Conservation (phyloP, 1,140 invertebrate genomes). For the Acromyrmex charruanus region DNA sequence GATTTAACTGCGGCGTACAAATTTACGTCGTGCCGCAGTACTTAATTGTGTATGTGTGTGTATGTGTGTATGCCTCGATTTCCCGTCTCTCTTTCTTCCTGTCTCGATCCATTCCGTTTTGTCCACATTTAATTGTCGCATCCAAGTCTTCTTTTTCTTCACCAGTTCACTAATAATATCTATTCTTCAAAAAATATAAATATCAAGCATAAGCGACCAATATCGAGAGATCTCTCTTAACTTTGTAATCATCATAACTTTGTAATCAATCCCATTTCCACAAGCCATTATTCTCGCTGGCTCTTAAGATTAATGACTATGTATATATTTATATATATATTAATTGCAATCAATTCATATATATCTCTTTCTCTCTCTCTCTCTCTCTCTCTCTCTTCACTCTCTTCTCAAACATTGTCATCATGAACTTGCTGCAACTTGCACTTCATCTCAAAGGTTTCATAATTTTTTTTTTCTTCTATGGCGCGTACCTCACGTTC, state of each 20-base stretch:
- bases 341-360: constrained; percentile 56
- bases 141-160: constrained; percentile 48
- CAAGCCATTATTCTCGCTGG: constrained; percentile 63
- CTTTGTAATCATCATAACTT: constrained; percentile 28
- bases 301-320: constrained; percentile 85
- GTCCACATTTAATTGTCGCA: constrained; percentile 23
- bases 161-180: constrained; percentile 77
- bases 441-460: constrained; percentile 45
- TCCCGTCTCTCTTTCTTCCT: constrained; percentile 64
- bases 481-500: constrained; percentile 76
- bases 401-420: constrained; percentile 59
- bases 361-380: constrained; percentile 51
- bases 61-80: constrained; percentile 57
- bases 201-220: constrained; percentile 83
- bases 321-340: constrained; percentile 48
- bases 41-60: constrained; percentile 48
- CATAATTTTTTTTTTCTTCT: constrained; percentile 32
- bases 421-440: constrained; percentile 27
- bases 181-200: constrained; percentile 84
- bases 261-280: constrained; percentile 67
- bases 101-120: constrained; percentile 60
- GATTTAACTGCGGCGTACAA: constrained; percentile 67
- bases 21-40: constrained; percentile 62
- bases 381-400: constrained; percentile 44
- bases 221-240: constrained; percentile 61